A percentile compares a stretch with the other conserved stretches of the same genome.
Evolutionary conservation across 2,888 invertebrate species (phyloP).

Genomic region (Trichogramma evanescens): DNA sequence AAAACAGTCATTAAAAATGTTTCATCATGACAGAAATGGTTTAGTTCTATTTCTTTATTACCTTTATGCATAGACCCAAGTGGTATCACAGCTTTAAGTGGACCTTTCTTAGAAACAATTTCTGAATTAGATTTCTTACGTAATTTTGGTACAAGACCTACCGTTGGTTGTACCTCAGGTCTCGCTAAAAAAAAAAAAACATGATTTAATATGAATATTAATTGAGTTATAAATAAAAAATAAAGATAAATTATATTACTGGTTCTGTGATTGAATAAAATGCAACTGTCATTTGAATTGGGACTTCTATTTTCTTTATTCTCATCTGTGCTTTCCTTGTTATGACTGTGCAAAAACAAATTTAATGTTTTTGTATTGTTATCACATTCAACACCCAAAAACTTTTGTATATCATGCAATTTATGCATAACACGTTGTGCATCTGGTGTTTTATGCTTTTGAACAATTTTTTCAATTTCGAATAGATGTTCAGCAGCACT

Average conservation of each 20-base stretch:
- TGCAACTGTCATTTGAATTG: neutral
- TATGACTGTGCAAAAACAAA: slow-evolving; percentile 27
- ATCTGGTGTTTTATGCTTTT: slow-evolving; percentile 34
- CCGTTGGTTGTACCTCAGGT: slow-evolving; percentile 21
- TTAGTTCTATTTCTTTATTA: slow-evolving; percentile 26
- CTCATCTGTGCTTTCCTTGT: slow-evolving; percentile 15
- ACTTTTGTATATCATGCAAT: slow-evolving; percentile 36
- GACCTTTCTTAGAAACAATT: slow-evolving; percentile 34
- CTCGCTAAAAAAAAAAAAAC: neutral
- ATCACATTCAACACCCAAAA: slow-evolving; percentile 34
- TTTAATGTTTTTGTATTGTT: slow-evolving; percentile 36
- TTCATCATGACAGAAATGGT: neutral
- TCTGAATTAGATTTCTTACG: slow-evolving; percentile 29
- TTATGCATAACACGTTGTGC: slow-evolving; percentile 32
- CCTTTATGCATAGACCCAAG: slow-evolving; percentile 38
- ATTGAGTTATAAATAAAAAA: neutral
- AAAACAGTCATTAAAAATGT: too few relatives aligned
- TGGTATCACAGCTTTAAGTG: slow-evolving; percentile 41
- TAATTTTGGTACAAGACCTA: slow-evolving; percentile 29
- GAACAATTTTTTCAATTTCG: slow-evolving; percentile 38
- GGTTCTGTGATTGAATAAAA: slow-evolving; percentile 14
- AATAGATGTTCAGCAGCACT: slow-evolving; percentile 32
- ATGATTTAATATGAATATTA: neutral
- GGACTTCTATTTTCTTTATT: slow-evolving; percentile 13
- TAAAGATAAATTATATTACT: slow-evolving; percentile 13